A percentile compares a stretch with the other conserved stretches of the same genome.
Evolutionary conservation across 2,113 vertebrate genomes (phyloP).

Genomic region (Asarcornis scutulata): DNA sequence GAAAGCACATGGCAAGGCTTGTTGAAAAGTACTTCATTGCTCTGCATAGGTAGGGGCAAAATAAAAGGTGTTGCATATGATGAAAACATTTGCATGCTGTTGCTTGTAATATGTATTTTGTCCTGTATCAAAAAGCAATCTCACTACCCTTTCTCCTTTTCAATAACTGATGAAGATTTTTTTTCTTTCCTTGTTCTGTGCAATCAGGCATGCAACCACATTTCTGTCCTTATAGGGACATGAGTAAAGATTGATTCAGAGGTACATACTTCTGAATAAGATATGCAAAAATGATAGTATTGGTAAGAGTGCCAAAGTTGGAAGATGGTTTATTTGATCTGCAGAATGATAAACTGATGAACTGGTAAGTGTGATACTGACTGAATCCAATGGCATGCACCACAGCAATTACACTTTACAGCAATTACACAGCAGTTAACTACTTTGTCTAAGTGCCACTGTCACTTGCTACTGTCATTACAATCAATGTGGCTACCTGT

Average conservation of each 20-base stretch:
- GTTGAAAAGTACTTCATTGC: background rate
- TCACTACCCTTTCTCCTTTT: background rate
- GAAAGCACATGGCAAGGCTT: background rate
- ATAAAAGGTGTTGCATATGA: background rate
- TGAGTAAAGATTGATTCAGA: background rate
- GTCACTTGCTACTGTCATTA: background rate
- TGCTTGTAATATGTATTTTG: background rate
- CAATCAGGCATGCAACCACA: background rate
- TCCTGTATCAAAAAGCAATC: background rate
- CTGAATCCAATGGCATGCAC: background rate
- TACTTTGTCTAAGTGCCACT: background rate
- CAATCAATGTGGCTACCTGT: rapidly evolving
- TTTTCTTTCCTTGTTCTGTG: background rate
- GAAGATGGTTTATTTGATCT: background rate
- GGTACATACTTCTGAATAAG: background rate
- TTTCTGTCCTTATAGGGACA: background rate
- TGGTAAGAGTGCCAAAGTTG: background rate
- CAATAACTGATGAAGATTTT: background rate
- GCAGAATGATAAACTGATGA: background rate
- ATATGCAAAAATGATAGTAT: background rate
- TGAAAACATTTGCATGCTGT: background rate
- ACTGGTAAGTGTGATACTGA: background rate
- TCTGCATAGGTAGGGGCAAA: background rate
- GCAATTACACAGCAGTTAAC: background rate
- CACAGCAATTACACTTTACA: background rate